Conservation (phyloP, 2,888 invertebrate species). For the Phorcus lineatus region DNA sequence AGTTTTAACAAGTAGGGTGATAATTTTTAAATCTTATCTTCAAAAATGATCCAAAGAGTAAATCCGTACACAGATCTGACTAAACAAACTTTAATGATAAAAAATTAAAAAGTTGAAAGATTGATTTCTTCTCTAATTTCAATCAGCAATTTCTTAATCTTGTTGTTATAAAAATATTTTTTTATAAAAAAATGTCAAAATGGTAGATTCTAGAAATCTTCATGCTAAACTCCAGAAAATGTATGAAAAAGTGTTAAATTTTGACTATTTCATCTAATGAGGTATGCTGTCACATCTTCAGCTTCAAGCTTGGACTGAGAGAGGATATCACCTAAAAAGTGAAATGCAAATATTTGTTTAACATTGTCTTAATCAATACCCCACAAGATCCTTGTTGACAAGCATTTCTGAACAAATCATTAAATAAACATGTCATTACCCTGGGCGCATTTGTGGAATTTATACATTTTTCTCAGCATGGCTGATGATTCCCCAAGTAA, state of each 20-base stretch:
- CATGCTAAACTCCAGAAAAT: too few relatives aligned
- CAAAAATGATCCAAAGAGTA: too few relatives aligned
- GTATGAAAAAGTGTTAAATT: neutral
- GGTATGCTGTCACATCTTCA: neutral
- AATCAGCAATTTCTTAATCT: too few relatives aligned
- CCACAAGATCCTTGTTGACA: conserved; percentile 14
- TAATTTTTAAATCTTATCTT: too few relatives aligned
- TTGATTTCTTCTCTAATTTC: too few relatives aligned
- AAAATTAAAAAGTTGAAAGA: too few relatives aligned
- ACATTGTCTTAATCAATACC: conserved; percentile 23
- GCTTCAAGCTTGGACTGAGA: neutral
- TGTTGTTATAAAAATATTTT: too few relatives aligned
- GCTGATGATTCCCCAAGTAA: neutral
- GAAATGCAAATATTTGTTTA: conserved; percentile 17
- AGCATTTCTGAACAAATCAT: conserved; percentile 22
- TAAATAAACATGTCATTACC: conserved; percentile 21
- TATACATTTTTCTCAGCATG: neutral
- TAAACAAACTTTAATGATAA: too few relatives aligned
- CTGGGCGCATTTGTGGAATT: conserved; percentile 5
- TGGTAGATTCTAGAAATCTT: too few relatives aligned
- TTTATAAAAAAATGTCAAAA: too few relatives aligned
- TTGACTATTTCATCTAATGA: conserved; percentile 5
- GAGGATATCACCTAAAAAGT: conserved; percentile 15
- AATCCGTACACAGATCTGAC: too few relatives aligned
- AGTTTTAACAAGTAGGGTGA: too few relatives aligned